Evolutionary conservation across 2,888 invertebrate species (phyloP), one percentile per base, ranked within the genome.

Genomic region (Antheraea assamensis): DNA sequence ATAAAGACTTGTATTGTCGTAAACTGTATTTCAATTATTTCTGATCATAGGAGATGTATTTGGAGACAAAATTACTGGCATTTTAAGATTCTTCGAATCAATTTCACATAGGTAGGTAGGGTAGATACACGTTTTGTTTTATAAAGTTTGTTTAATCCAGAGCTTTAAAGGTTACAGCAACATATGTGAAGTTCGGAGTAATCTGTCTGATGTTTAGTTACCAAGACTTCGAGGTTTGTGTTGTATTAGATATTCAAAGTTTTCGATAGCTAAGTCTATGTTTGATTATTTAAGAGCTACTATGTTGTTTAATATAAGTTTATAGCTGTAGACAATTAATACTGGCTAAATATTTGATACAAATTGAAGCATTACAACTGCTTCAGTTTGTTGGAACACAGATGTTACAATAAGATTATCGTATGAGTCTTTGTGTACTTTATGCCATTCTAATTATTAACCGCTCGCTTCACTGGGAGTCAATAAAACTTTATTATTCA

Each of bases 141-240:
- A 24, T 24, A 55, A 58, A 58, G 24, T 58, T 58, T 5, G 58
- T 58, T 58, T 58, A 21, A 10, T 55, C 8, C 24, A 24, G 7
- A 52, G 21, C 52, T 52, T 52, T 58, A 58, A 58, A 24, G 58
- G 58, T 58, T 58, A 52, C 42, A 17, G 21, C 52, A 58, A 52
- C 58, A 24, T 64, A 64, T 30, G 30, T 30, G 19, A 64, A 30
- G 30, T 64, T 64, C 27, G 17, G 61, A 17, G 27, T 64, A 30
- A 64, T 64, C 15, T 64, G 17, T 64, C 61, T 64, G 27, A 30
- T 64, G 27, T 64, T 64, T 61, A 61, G 61, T 61, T 64, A 64
- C 17, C 7, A 15, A 64, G 61, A 13, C 30, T 64, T 30, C 21
- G 17, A 17, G 27, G 61, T 15, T 64, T 64, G 30, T 27, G 27